These are phyloP conservation scores for Daktulosphaira vitifoliae DNA, from an alignment of 1,140 invertebrate genomes.

Conservation along the genomic window DNA sequence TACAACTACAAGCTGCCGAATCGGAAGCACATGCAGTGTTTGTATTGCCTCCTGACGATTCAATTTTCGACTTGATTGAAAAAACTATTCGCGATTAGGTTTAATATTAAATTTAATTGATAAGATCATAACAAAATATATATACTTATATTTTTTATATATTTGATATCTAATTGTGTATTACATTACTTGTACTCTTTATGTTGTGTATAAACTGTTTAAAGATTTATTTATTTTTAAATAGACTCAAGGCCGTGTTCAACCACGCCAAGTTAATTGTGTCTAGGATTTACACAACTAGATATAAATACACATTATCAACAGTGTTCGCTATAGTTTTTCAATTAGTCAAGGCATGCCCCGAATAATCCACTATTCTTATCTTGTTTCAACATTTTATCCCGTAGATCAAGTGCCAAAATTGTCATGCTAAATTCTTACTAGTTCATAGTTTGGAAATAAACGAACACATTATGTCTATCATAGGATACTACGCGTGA, in stretches of 20 bases:
- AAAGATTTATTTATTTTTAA: no score
- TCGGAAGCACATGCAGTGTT: neutral
- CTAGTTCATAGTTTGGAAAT: conserved; percentile 12
- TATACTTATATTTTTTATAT: no score
- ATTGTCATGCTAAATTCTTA: conserved; percentile 24
- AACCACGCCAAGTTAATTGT: conserved; percentile 11
- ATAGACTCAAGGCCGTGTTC: conserved; percentile 17
- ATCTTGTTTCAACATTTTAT: neutral
- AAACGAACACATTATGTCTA: no score
- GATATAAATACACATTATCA: no score
- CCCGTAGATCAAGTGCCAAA: neutral
- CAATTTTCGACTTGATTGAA: neutral
- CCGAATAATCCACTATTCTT: conserved; percentile 3
- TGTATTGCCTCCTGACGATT: neutral
- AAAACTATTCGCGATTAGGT: neutral
- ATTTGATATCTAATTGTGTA: no score
- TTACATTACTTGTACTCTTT: no score
- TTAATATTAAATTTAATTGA: no score
- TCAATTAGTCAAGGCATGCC: conserved; percentile 9
- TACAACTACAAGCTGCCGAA: conserved; percentile 20
- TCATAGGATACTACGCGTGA: no score
- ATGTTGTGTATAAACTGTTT: no score
- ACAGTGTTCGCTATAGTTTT: neutral
- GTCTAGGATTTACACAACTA: no score
- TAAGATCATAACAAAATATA: no score